These are phyloP conservation scores for Corythoichthys haematopterus DNA, from an alignment of 2,113 vertebrate species.

Conservation along the genomic window DNA sequence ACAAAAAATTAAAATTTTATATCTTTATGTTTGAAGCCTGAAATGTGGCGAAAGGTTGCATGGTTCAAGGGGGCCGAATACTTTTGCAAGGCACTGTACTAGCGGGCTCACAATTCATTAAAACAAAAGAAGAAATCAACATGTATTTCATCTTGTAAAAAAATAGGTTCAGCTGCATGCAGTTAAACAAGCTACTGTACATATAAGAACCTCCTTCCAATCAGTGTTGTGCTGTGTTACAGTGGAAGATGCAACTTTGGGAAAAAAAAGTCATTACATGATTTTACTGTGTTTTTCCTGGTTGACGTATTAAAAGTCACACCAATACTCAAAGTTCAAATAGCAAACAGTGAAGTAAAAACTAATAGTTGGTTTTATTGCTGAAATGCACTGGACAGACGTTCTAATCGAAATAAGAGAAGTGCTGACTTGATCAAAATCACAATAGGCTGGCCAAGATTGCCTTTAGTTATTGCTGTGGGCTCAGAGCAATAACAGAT, in stretches of 20 bases:
- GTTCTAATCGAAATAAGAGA: constrained; percentile 1
- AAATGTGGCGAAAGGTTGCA: too few relatives aligned
- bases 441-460: background rate
- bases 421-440: constrained; percentile 8
- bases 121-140: too few relatives aligned
- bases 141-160: background rate
- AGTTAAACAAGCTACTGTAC: background rate
- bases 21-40: too few relatives aligned
- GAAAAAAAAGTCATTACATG: background rate
- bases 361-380: background rate
- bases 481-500: background rate
- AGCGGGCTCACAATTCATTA: too few relatives aligned
- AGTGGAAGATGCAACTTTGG: background rate
- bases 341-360: constrained; percentile 3
- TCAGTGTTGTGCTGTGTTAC: background rate
- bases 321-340: background rate
- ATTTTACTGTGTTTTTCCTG: background rate
- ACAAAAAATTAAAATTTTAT: too few relatives aligned
- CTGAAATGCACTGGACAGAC: background rate
- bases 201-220: background rate
- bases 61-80: too few relatives aligned
- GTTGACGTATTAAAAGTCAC: background rate
- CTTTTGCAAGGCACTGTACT: too few relatives aligned
- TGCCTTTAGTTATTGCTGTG: background rate
- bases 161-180: background rate